Conservation (phyloP, 30 jellyfish, hydroid and myxozoan genomes). For the Mastigias papua region DNA sequence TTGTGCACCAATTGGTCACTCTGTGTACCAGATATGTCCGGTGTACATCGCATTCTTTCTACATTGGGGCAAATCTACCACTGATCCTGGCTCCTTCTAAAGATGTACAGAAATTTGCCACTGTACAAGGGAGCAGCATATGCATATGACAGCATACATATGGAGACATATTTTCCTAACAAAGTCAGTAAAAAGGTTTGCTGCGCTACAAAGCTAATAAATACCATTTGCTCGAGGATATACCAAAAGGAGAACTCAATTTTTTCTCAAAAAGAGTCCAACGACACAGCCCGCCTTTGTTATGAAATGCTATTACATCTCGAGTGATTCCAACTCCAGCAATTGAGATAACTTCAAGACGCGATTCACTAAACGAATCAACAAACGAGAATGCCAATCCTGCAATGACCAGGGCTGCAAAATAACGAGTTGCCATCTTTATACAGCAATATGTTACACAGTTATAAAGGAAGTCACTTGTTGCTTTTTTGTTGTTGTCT, state of each 20-base stretch:
- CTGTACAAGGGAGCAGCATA: too few species aligned
- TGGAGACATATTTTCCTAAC: too few species aligned
- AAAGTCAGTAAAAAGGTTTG: too few species aligned
- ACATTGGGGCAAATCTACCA: too few species aligned
- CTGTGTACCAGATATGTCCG: too few species aligned
- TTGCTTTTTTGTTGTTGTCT: neutral
- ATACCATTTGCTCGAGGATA: slow-evolving; percentile 38
- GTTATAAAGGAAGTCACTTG: neutral
- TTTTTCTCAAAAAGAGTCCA: slow-evolving; percentile 54
- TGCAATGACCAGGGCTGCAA: neutral
- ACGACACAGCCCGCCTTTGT: slow-evolving; percentile 59
- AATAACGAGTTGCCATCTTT: neutral
- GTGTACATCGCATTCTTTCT: too few species aligned
- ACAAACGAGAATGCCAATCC: slow-evolving; percentile 12
- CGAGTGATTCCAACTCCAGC: slow-evolving; percentile 31
- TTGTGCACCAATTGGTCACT: too few species aligned
- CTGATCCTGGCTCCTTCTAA: too few species aligned
- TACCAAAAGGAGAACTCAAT: slow-evolving; percentile 2
- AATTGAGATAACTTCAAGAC: slow-evolving; percentile 40
- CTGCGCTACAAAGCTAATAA: neutral
- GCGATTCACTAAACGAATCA: slow-evolving; percentile 54
- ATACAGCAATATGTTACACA: neutral
- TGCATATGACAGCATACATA: too few species aligned
- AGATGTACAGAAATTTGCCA: too few species aligned
- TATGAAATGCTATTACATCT: slow-evolving; percentile 40